These are phyloP conservation scores for Takifugu flavidus DNA, from an alignment of 2,113 vertebrate genomes.

Conservation along the genomic window DNA sequence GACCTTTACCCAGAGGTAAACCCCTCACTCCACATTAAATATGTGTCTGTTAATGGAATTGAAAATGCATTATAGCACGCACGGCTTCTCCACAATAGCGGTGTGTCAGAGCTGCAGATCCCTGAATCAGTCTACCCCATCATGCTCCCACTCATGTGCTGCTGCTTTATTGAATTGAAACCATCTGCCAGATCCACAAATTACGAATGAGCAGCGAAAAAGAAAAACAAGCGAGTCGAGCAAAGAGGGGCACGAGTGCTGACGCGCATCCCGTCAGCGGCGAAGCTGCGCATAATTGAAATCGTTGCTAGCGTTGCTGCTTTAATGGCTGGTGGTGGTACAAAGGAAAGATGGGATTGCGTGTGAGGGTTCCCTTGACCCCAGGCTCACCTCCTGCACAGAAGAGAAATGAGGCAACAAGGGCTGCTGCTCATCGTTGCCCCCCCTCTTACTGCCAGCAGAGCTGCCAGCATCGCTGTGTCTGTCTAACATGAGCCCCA, in stretches of 20 bases:
- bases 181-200: conserved; percentile 35
- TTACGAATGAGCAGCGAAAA: conserved; percentile 23
- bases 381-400: conserved; percentile 41
- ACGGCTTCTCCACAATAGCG: conserved; percentile 7
- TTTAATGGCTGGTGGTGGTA: conserved; percentile 29
- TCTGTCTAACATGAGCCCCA: neutral
- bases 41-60: neutral
- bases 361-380: conserved; percentile 51
- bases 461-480: conserved; percentile 19
- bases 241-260: conserved; percentile 23
- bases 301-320: conserved; percentile 20
- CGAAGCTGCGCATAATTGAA: conserved; percentile 30
- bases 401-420: conserved; percentile 9
- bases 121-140: neutral
- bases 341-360: conserved; percentile 19
- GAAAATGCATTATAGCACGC: conserved; percentile 10
- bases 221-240: conserved; percentile 18
- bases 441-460: conserved; percentile 8
- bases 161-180: conserved; percentile 42
- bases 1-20: neutral
- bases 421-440: conserved; percentile 28
- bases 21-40: neutral
- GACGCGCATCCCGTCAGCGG: conserved; percentile 8
- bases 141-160: conserved; percentile 10
- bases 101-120: neutral